phyloP scores from a whole-genome alignment of 2,888 invertebrate species.

The Lymantria monacha region DNA sequence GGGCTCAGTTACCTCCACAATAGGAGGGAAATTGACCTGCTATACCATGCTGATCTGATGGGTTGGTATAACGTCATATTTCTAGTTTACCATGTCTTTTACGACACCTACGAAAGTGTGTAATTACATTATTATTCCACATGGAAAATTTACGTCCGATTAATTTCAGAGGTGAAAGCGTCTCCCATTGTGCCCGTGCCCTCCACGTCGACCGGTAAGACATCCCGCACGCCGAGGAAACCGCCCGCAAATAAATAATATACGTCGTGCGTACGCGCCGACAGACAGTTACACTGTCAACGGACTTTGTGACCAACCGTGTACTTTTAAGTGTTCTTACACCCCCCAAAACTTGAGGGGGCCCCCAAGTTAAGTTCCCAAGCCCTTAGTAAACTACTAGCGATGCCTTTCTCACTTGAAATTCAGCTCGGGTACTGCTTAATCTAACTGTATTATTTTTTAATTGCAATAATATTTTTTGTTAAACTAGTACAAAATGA shows the following conservation, averaged over 20 bases:
- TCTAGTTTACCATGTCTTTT: no score
- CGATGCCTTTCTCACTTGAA: constrained; percentile 14
- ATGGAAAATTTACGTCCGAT: background rate
- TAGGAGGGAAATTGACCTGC: no score
- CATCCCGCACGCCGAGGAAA: constrained; percentile 72
- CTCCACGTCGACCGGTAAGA: constrained; percentile 73
- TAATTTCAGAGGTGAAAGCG: constrained; percentile 55
- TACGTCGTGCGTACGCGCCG: constrained; percentile 20
- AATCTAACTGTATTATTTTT: background rate
- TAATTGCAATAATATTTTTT: no score
- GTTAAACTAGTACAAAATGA: no score
- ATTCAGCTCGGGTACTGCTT: constrained; percentile 12
- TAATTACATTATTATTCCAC: no score
- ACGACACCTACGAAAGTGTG: no score
- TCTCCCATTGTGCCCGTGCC: constrained; percentile 66
- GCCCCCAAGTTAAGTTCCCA: constrained; percentile 28
- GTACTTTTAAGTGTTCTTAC: constrained; percentile 40
- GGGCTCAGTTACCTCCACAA: no score
- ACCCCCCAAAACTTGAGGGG: no score
- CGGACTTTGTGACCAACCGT: constrained; percentile 33
- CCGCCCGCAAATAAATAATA: constrained; percentile 74
- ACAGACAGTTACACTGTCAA: constrained; percentile 19
- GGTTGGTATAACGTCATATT: no score
- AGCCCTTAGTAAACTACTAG: constrained; percentile 15
- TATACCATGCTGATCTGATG: no score